Evolutionary conservation across 2,113 vertebrate species (phyloP).

Genomic region (Poeciliopsis turrubarensis): DNA sequence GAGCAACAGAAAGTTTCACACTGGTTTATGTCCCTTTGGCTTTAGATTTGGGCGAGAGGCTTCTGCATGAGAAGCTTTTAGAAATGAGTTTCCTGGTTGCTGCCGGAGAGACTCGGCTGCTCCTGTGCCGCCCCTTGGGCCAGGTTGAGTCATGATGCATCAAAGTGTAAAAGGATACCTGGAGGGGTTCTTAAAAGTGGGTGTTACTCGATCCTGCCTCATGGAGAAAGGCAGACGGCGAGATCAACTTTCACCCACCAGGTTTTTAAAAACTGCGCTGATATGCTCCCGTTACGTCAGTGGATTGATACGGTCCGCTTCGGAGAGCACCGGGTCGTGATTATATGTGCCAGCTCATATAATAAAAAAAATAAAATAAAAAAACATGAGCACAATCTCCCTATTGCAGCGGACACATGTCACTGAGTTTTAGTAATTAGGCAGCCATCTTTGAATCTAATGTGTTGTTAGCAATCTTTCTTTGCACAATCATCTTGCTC

Average conservation of each 20-base stretch:
- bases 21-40: slow-evolving; percentile 53
- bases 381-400: slow-evolving; percentile 33
- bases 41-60: slow-evolving; percentile 41
- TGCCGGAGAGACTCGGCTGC: slow-evolving; percentile 19
- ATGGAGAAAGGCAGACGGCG: slow-evolving; percentile 25
- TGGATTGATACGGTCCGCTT: slow-evolving; percentile 46
- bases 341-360: slow-evolving; percentile 58
- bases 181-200: slow-evolving; percentile 23
- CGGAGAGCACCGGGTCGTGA: slow-evolving; percentile 61
- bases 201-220: slow-evolving; percentile 23
- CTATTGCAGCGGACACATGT: slow-evolving; percentile 14
- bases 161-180: slow-evolving; percentile 29
- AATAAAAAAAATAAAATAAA: background rate
- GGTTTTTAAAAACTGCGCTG: slow-evolving; percentile 17
- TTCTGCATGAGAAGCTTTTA: slow-evolving; percentile 30
- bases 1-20: slow-evolving; percentile 1
- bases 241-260: slow-evolving; percentile 25
- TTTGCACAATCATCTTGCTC: slow-evolving; percentile 70
- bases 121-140: slow-evolving; percentile 37
- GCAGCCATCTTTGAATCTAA: slow-evolving; percentile 18
- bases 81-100: slow-evolving; percentile 29
- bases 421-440: slow-evolving; percentile 36
- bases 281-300: slow-evolving; percentile 27
- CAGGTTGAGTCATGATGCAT: slow-evolving; percentile 45
- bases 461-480: slow-evolving; percentile 38